Base-by-base conservation (phyloP, 2,113 vertebrate species). In the Scytalopus superciliaris region DNA sequence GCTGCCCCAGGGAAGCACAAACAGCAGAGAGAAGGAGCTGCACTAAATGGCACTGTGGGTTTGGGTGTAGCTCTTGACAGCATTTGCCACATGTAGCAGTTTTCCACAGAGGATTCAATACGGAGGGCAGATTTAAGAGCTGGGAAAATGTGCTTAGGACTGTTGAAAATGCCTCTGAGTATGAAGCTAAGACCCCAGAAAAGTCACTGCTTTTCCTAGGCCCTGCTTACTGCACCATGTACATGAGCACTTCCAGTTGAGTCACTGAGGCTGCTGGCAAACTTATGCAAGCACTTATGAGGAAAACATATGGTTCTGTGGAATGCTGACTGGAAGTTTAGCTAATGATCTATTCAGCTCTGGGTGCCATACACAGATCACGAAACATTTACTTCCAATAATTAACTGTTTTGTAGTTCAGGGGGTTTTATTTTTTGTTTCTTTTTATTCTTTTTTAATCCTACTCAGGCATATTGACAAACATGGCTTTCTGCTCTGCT, bases 261-360 rank as follows among this genome's bases (percentile, higher is more conserved):
- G 81, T 50, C 86, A 28, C 69, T 4, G 52, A 78, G 73, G 27
- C 64, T 94, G 79, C 76, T 3, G 21, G 76, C 91, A 90, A 81
- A 89, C 80, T 74, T 70, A 42, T 13, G 60, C 33, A 70, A 89
- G 66, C 27, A 33, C 47, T 96, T 81, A 47, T 18, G 52, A 84
- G 80, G 60, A 78, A 94, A 96, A 47, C 69, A 91, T 70, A 47
- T 33, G 67, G 45, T 92, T 60, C 22, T 87, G 69, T 57, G 74
- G 72, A 93, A 85, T 96, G 93, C 93, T 93, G 94, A 96, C 78
- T 66, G 63, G 62, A 84, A 55, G 35, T 83, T 95, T 88, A 83
- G 62, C 57, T 97, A 93, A 96, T 8, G 66, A 94, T 93, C 84
- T 89, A 79, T 97, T 96, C 91, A 94, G 63, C 78, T 80, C 79